Evolutionary conservation across 2,797 vertebrate species (phyloP), one percentile per base, ranked within the genome.

Genomic region (Bovichtus variegatus): DNA sequence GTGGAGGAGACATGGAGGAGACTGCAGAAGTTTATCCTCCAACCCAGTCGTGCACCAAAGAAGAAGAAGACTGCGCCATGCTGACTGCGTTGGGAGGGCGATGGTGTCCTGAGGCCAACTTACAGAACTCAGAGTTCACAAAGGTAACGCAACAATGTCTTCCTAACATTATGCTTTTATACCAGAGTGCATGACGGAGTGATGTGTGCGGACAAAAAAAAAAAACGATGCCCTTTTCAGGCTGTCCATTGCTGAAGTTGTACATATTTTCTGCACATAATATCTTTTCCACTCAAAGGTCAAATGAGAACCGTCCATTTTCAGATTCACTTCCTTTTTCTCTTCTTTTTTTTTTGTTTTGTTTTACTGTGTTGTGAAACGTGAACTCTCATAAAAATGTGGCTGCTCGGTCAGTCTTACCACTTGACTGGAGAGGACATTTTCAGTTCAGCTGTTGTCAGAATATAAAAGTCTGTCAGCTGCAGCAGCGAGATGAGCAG

Each of bases 91-190:
- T 91, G 71, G 94, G 90, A n/a, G 92, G 86, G 0, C 91, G 89
- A 75, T 94, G 89, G 76, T 91, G 80, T 73, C 62, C 91, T 0
- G 88, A 93, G 53, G 91, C 90, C 10, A 90, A 92, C 81, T 73
- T 93, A 36, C 92, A 94, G 80, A 93, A 93, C 90, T 95, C 92
- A 0, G 93, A 95, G 82, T 93, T 95, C 85, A 94, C 96, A 19
- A 94, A 98, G 97, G 97, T 98, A 95, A 86, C 12, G 0, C 38
- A 38, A 29, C 69, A 31, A 23, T 9, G 31, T 46, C 16, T 69
- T 50, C 12, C 80, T 50, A 66, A 76, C 53, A 61, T 12, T 29
- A 8, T 40, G 49, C 64, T 57, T 77, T 77, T 40, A 43, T 21
- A 34, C 12, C 4, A 4, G 23, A 34, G 23, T 36, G 23, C 68